Base-by-base conservation (phyloP, 1,140 invertebrate genomes). In the Nautilus pompilius region DNA sequence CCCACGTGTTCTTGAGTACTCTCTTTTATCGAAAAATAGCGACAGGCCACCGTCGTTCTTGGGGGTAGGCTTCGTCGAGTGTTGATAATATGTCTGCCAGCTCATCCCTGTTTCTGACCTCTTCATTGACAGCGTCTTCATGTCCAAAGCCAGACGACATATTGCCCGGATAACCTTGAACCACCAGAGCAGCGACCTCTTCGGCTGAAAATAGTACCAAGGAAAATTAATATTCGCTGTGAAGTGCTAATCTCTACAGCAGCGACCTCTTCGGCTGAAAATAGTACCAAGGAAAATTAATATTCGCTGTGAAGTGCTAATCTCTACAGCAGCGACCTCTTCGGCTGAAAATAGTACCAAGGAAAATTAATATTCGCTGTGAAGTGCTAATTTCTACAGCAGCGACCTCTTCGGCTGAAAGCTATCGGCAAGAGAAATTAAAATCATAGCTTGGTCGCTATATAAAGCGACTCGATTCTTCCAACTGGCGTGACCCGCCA, bases 1-100 rank as follows among this genome's bases (percentile, higher is more conserved):
- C 45, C 67, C 67, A 55, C 67, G 41, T 55, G 63, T 69, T 45
- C 70, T 60, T 0, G 64, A 63, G 58, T 69, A 72, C 41, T 60
- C 58, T 0, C 67, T 63, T 51, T 72, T 72, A 63, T 72, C 70
- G 57, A 72, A 72, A 29, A 67, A 64, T 6, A 72, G 54, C 5
- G 46, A 60, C 8, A 58, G 53, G 13, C 56, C 58, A 15, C 65
- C 58, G 0, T 63, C 63, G 6, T 66, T 55, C 10, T 58, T 36
- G 5, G 57, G 45, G 29, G 46, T 54, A 24, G 63, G 54, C 6
- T 60, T 60, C 13, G 24, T 24, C 30, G 62, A 48, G 45, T 65
- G 66, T 30, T 53, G 45, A 55, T 66, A 69, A 36, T 67, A 65
- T 28, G 69, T 46, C 55, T 72, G 63, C 3, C 68, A 72, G 20